These are phyloP conservation scores for Fistularia tabacaria DNA, from an alignment of 2,797 vertebrate species.

Conservation along the genomic window DNA sequence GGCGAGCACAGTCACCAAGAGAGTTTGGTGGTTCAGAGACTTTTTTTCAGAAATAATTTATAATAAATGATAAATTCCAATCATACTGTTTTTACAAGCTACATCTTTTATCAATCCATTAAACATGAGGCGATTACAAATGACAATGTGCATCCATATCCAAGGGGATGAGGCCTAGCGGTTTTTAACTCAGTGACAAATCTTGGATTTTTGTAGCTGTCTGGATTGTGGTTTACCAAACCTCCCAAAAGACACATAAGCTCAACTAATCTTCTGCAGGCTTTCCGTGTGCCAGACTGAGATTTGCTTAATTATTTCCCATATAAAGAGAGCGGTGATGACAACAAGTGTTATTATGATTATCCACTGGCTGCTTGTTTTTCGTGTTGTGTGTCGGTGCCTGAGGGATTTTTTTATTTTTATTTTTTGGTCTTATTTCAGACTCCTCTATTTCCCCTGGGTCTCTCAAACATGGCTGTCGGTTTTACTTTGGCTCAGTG, in stretches of 20 bases:
- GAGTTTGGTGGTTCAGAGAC: too few species aligned
- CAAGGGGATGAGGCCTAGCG: not conserved
- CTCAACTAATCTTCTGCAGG: conserved; percentile 43
- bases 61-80: too few species aligned
- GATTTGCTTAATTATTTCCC: conserved; percentile 55
- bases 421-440: conserved; percentile 25
- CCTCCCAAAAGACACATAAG: conserved; percentile 30
- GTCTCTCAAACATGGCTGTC: conserved; percentile 59
- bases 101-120: too few species aligned
- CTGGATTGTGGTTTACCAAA: conserved; percentile 33
- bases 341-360: conserved; percentile 56
- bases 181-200: conserved; percentile 24
- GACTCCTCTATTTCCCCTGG: conserved; percentile 50
- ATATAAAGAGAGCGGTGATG: conserved; percentile 18
- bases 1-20: too few species aligned
- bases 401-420: not conserved
- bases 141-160: too few species aligned
- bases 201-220: conserved; percentile 25
- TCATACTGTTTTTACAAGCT: too few species aligned
- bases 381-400: conserved; percentile 33
- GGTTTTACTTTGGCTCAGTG: conserved; percentile 56
- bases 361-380: conserved; percentile 44
- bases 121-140: too few species aligned
- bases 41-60: too few species aligned
- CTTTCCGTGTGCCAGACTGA: conserved; percentile 39